A percentile compares a stretch with the other conserved stretches of the same genome.
phyloP scores from a whole-genome alignment of 2,797 vertebrate species.

The Siniperca undulata region DNA sequence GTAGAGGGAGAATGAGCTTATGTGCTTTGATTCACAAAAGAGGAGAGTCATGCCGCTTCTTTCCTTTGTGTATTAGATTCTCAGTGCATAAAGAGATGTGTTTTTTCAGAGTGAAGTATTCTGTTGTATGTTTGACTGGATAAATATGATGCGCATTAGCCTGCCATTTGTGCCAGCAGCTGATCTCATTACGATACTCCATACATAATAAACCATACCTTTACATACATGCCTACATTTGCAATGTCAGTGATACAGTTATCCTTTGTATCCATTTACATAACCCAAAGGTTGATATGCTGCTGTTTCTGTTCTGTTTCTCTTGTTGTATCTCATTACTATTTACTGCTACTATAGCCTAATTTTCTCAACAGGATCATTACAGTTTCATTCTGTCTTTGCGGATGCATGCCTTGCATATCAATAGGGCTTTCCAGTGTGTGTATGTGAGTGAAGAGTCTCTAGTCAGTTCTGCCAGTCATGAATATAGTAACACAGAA shows the following conservation, averaged over 20 bases:
- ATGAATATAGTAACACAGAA: slow-evolving; percentile 4
- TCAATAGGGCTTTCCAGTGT: slow-evolving; percentile 14
- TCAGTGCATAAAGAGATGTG: background rate
- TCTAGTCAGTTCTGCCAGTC: slow-evolving; percentile 10
- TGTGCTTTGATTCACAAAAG: slow-evolving; percentile 34
- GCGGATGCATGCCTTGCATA: slow-evolving; percentile 32
- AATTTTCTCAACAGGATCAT: slow-evolving; percentile 41
- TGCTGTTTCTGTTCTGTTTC: slow-evolving; percentile 13
- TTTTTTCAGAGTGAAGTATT: background rate
- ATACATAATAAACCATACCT: slow-evolving; percentile 1
- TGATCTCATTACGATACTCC: slow-evolving; percentile 16
- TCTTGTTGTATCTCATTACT: slow-evolving; percentile 6
- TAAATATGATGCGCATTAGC: slow-evolving; percentile 17
- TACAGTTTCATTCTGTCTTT: slow-evolving; percentile 37
- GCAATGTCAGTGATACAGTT: slow-evolving; percentile 8
- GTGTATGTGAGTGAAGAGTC: background rate
- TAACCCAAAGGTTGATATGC: slow-evolving; percentile 5
- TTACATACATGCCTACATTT: slow-evolving; percentile 5
- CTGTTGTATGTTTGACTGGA: slow-evolving; percentile 9
- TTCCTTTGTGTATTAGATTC: slow-evolving; percentile 17
- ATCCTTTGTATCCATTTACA: slow-evolving; percentile 3
- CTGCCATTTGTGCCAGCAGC: background rate
- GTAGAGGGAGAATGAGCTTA: slow-evolving; percentile 20
- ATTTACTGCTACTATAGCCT: slow-evolving; percentile 14
- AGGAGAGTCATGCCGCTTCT: background rate